Evolutionary conservation across 2,797 vertebrate genomes (phyloP), one percentile per base, ranked within the genome.

Genomic region (Macrochelys suwanniensis): DNA sequence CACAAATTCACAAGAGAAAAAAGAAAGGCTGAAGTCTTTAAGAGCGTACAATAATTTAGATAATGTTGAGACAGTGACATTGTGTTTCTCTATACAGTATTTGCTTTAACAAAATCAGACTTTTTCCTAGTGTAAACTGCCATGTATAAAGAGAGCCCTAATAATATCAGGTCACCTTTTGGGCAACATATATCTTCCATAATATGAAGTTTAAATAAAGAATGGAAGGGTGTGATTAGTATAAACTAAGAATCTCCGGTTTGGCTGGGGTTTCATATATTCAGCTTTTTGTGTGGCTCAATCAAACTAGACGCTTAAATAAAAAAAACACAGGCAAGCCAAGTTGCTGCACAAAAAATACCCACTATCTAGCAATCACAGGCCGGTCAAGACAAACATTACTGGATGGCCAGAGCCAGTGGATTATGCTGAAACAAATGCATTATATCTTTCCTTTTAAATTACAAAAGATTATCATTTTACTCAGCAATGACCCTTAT

Each of bases 401-500:
- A 92, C 91, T n/a, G 79, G 87, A 96, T 17, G 77, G 50, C 5
- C 3, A 10, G 53, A 33, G 42, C 85, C 84, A 83, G 92, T 94
- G 80, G 87, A 83, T 86, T 96, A 89, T 3, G 68, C 84, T 87
- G 91, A 95, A 97, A 97, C 91, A 97, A 98, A 97, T 10, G 89
- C 84, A 81, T 97, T 98, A 95, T 97, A 95, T 97, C 97, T 97
- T 97, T 96, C 95, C 89, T 93, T 97, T 97, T 94, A 97, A 97
- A 98, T 98, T 96, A 98, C 95, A 93, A 95, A 98, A 98, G 97
- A 98, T 97, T 85, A 98, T 97, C 88, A 96, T 97, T 98, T 98
- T 89, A 95, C 94, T 97, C 97, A 95, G 97, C 97, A 97, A 97
- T 97, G 94, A 95, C 96, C 96, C 94, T 96, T 95, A 95, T 96